Percentiles rank a stretch among this genome's conserved stretches.
phyloP scores from a whole-genome alignment of 1,140 invertebrate species.

The Ctenoplectra terminalis region DNA sequence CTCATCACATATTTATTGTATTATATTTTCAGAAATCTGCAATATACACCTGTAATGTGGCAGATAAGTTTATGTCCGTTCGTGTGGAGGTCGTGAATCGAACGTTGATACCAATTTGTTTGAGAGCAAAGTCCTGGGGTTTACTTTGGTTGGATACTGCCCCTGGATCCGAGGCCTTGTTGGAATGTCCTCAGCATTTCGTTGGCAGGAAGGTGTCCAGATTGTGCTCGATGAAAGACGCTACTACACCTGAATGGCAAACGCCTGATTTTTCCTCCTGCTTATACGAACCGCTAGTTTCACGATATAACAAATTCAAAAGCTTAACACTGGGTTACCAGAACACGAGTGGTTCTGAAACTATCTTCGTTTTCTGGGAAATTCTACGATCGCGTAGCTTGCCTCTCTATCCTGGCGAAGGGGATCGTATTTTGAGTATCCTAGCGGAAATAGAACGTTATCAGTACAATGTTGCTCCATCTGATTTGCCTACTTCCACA shows the following conservation, averaged over 20 bases:
- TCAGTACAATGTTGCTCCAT: constrained; percentile 76
- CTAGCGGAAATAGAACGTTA: constrained; percentile 83
- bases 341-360: constrained; percentile 83
- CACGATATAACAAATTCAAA: constrained; percentile 87
- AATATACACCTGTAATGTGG: constrained; percentile 85
- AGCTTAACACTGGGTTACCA: constrained; percentile 87
- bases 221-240: constrained; percentile 84
- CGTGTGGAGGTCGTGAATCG: constrained; percentile 86
- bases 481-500: constrained; percentile 76
- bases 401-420: constrained; percentile 84
- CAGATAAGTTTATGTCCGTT: constrained; percentile 84
- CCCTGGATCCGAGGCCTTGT: constrained; percentile 84
- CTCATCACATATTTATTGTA: neutral
- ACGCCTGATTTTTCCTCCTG: constrained; percentile 89
- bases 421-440: constrained; percentile 82
- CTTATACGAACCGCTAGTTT: constrained; percentile 85
- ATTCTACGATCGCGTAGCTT: constrained; percentile 79
- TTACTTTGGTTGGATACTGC: constrained; percentile 86
- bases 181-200: constrained; percentile 84
- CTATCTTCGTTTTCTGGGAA: constrained; percentile 82
- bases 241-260: constrained; percentile 87
- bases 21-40: constrained; percentile 84
- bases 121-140: constrained; percentile 79
- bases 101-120: constrained; percentile 84
- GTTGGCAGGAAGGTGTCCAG: constrained; percentile 82